Evolutionary conservation across 2,888 invertebrate genomes (phyloP).

Genomic region (Globia sparganii): DNA sequence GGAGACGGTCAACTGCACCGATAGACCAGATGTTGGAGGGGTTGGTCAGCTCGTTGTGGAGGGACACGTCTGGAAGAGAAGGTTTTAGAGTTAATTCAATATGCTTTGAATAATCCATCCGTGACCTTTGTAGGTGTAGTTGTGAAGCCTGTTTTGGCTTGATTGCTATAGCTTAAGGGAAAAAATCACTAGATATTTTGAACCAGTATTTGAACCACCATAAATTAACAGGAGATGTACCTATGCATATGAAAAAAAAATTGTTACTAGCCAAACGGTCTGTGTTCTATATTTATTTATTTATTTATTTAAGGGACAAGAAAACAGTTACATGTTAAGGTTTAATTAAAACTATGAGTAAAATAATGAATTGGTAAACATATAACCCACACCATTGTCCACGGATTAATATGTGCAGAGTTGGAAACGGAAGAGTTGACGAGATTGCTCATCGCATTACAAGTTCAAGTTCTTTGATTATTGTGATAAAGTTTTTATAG

Average conservation of each 20-base stretch:
- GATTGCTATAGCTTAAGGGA: background rate
- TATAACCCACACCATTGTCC: no score
- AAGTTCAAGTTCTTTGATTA: no score
- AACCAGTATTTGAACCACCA: background rate
- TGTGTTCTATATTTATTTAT: background rate
- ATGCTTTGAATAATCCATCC: background rate
- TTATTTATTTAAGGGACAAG: no score
- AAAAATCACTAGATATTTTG: background rate
- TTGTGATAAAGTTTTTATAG: no score
- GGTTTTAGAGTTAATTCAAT: background rate
- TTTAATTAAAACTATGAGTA: no score
- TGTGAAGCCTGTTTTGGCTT: background rate
- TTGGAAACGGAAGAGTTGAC: no score
- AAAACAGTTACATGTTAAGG: no score
- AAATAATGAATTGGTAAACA: no score
- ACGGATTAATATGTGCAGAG: no score
- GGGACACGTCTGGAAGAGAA: conserved; percentile 92
- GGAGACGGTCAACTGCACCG: conserved; percentile 94
- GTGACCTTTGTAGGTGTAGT: background rate
- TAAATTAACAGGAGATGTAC: background rate
- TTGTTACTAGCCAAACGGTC: background rate
- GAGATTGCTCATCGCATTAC: no score
- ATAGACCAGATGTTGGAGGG: conserved; percentile 93
- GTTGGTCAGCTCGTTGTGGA: conserved; percentile 94
- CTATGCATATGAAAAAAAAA: background rate